Conservation (phyloP, 2,113 vertebrate species). For the Macaca fascicularis region DNA sequence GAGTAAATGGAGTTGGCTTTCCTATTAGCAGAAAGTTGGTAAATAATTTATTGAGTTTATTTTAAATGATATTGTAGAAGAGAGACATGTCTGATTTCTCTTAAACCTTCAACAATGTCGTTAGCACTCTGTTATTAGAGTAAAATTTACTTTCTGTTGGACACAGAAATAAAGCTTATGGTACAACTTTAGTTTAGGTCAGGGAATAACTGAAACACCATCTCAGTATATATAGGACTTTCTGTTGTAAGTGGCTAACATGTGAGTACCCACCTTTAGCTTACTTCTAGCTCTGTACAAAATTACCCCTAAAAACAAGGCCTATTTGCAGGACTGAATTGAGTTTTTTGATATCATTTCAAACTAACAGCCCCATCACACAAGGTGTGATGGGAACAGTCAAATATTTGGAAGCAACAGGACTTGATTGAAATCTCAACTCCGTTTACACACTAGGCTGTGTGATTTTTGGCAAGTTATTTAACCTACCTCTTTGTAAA, state of each 20-base stretch:
- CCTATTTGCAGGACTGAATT: neutral
- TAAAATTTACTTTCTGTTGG: neutral
- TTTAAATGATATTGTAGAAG: neutral
- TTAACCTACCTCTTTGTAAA: neutral
- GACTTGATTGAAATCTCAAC: neutral
- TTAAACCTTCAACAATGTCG: neutral
- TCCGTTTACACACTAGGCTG: neutral
- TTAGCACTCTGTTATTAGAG: neutral
- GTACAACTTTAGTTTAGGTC: neutral
- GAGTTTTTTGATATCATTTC: neutral
- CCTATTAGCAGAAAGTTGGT: neutral
- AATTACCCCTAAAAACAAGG: neutral
- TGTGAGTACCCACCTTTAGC: neutral
- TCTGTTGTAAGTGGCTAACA: neutral
- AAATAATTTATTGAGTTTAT: neutral
- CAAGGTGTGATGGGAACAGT: neutral
- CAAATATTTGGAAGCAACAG: neutral
- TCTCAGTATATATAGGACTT: neutral
- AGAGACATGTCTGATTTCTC: neutral
- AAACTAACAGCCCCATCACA: neutral
- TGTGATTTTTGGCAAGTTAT: neutral
- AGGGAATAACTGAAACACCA: neutral
- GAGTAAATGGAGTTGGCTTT: neutral
- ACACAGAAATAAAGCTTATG: slow-evolving; percentile 29
- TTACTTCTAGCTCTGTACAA: neutral